A percentile compares a stretch with the other conserved stretches of the same genome.
Conservation (phyloP, 2,797 vertebrate genomes). For the Tragopan temminckii region DNA sequence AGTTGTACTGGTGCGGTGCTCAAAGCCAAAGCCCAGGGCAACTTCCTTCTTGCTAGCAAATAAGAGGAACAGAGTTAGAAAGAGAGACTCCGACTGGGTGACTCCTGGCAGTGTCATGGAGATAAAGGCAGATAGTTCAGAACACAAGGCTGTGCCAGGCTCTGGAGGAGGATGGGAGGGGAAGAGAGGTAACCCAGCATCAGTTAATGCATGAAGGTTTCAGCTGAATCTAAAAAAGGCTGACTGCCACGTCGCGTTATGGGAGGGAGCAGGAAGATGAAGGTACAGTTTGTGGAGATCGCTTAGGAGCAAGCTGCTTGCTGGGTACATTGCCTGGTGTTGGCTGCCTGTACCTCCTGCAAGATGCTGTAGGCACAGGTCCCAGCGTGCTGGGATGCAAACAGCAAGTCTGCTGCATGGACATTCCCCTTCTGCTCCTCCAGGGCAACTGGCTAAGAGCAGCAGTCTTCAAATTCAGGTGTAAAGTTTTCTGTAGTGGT, state of each 20-base stretch:
- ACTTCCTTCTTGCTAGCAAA: neutral
- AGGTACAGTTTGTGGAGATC: neutral
- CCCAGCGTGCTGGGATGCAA: neutral
- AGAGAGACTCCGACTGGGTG: neutral
- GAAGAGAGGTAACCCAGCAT: neutral
- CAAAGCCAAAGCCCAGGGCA: neutral
- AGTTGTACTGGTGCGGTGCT: neutral
- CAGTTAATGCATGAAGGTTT: neutral
- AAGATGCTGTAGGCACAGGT: neutral
- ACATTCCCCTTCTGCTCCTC: neutral
- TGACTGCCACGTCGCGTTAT: neutral
- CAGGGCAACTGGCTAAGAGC: neutral
- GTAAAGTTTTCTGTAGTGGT: neutral
- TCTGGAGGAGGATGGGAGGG: neutral
- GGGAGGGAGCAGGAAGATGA: neutral
- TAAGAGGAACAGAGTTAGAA: neutral
- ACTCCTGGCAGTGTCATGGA: neutral
- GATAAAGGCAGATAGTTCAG: neutral
- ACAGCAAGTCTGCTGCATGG: neutral
- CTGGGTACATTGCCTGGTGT: neutral
- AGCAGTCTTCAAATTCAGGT: neutral
- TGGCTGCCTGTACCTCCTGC: neutral
- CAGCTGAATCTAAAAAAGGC: neutral
- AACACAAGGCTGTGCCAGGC: accelerated
- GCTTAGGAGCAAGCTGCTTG: neutral